Percentiles rank a stretch among this genome's conserved stretches.
These are phyloP conservation scores for Sebastes itinus DNA, from an alignment of 2,797 vertebrate species.

Conservation along the genomic window DNA sequence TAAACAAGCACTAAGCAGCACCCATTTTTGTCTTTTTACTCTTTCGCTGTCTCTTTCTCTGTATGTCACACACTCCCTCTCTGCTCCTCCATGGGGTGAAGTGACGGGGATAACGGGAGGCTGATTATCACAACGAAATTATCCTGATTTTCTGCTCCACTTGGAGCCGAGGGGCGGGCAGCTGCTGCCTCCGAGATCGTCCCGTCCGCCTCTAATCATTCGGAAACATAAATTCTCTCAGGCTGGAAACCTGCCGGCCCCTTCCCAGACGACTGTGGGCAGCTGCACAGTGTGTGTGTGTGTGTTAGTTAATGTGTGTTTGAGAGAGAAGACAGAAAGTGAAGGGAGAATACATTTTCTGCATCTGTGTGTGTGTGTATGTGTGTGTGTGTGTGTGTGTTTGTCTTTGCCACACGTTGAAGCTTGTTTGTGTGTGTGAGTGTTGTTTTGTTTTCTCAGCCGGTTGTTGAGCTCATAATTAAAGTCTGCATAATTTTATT, in stretches of 20 bases:
- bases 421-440: not conserved
- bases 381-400: conserved; percentile 6
- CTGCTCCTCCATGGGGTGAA: conserved; percentile 47
- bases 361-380: conserved; percentile 3
- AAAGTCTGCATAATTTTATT: conserved; percentile 60
- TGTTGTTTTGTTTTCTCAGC: conserved; percentile 55
- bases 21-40: conserved; percentile 33
- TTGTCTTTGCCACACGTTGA: conserved; percentile 1
- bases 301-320: conserved; percentile 6
- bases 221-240: conserved; percentile 66
- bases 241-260: conserved; percentile 70
- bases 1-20: not conserved
- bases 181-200: conserved; percentile 75
- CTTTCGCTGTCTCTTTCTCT: conserved; percentile 10
- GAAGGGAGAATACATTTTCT: conserved; percentile 14
- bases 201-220: conserved; percentile 72
- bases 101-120: conserved; percentile 67
- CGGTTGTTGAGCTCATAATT: conserved; percentile 44
- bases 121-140: conserved; percentile 81
- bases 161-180: conserved; percentile 72
- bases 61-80: conserved; percentile 21
- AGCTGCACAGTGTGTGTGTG: conserved; percentile 40
- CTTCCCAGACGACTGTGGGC: conserved; percentile 48
- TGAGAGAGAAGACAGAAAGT: not conserved
- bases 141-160: conserved; percentile 83